Evolutionary conservation across 2,888 invertebrate genomes (phyloP), one percentile per base, ranked within the genome.

Genomic region (Chloromyia formosa): DNA sequence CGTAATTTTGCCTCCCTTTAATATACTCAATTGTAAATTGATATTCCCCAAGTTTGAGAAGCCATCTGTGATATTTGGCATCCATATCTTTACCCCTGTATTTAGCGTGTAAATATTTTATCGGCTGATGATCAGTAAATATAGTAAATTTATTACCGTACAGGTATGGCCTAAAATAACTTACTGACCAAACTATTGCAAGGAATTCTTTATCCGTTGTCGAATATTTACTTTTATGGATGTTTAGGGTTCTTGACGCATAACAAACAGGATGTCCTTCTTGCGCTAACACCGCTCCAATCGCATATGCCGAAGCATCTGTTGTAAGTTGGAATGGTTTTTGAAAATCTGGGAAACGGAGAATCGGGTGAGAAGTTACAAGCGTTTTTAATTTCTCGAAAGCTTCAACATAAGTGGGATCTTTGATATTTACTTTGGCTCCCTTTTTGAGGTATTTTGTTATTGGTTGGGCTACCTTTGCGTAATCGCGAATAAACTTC

Each of bases 101-200:
- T 73, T 75, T 77, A 79, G 74, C 0, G n/a, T n/a, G n/a, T n/a
- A 82, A 75, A 80, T 80, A 81, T 40, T 78, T 69, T 0, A 82
- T 69, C 5, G 79, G 79, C n/a, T 76, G 74, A 49, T 80, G 79
- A 75, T 81, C 81, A 1, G 81, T 78, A 9, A 78, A 22, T 0
- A 80, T 76, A 0, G 23, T 78, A 49, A 80, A 80, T 5, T 75
- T 66, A 12, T 77, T 77, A 1, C 79, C 80, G 64, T 78, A 78
- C 10, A 77, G 35, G 75, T 78, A 81, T 27, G 77, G 74, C 45
- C 80, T 64, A 73, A 81, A 81, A 60, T 80, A 79, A 69, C 80
- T 79, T 3, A 81, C 69, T 1, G 76, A 72, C 60, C 79, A 79
- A 4, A 81, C 5, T 22, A 81, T 75, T 1, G 78, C 80, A 3